Evolutionary conservation across 2,888 invertebrate species (phyloP).

Genomic region (Aspidiotus rigidus): DNA sequence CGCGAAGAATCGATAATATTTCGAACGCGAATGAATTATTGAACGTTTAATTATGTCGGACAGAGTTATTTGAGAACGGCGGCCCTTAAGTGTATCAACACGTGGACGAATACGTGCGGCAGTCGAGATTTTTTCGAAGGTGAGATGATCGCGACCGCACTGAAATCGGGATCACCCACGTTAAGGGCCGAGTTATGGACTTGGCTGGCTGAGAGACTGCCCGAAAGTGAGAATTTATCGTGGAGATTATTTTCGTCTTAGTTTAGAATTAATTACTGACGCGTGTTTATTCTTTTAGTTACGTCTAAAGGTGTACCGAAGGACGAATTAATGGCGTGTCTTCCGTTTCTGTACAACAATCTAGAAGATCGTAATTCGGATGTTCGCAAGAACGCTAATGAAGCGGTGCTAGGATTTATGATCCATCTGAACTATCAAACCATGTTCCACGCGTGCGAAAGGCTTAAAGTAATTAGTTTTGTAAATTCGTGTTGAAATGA

Average conservation of each 20-base stretch:
- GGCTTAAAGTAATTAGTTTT: slow-evolving; percentile 55
- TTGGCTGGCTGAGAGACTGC: slow-evolving; percentile 76
- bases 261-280: no score
- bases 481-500: no score
- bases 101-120: slow-evolving; percentile 75
- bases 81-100: slow-evolving; percentile 71
- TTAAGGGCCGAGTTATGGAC: slow-evolving; percentile 70
- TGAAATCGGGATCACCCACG: slow-evolving; percentile 75
- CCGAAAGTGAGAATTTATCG: slow-evolving; percentile 49
- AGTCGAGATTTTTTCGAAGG: slow-evolving; percentile 73
- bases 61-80: slow-evolving; percentile 72
- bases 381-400: slow-evolving; percentile 80
- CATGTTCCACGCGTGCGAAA: slow-evolving; percentile 66
- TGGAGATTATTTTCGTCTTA: no score
- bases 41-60: slow-evolving; percentile 41
- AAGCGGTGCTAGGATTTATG: slow-evolving; percentile 86
- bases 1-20: slow-evolving; percentile 39
- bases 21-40: slow-evolving; percentile 4
- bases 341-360: slow-evolving; percentile 68
- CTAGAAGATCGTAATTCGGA: slow-evolving; percentile 86
- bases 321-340: slow-evolving; percentile 68
- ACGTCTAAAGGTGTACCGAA: slow-evolving; percentile 63
- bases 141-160: slow-evolving; percentile 79
- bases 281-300: not conserved
- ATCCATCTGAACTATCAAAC: slow-evolving; percentile 76